These are phyloP conservation scores for Dromaius novaehollandiae DNA, from an alignment of 2,113 vertebrate genomes.

Conservation along the genomic window DNA sequence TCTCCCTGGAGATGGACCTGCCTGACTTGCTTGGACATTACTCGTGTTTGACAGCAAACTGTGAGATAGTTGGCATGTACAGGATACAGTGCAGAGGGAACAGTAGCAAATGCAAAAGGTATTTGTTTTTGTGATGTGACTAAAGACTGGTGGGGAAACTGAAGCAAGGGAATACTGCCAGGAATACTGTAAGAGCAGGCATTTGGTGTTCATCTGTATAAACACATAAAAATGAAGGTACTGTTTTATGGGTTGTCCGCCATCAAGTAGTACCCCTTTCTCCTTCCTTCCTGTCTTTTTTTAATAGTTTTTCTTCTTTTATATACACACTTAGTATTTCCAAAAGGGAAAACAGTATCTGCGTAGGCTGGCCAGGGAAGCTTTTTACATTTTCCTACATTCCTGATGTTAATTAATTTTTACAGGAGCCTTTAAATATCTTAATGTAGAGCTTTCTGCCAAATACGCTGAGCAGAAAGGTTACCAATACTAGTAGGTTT, in stretches of 20 bases:
- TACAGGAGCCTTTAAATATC: not conserved
- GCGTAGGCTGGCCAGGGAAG: not conserved
- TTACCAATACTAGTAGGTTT: not conserved
- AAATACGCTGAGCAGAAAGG: not conserved
- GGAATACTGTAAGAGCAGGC: not conserved
- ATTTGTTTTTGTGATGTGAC: not conserved
- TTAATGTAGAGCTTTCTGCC: constrained; percentile 10
- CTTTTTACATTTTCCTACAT: not conserved
- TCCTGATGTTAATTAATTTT: constrained; percentile 16
- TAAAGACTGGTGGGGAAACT: not conserved
- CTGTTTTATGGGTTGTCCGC: rapidly evolving
- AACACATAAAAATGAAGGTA: not conserved
- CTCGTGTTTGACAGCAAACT: not conserved
- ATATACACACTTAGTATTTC: not conserved
- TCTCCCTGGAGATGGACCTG: too few species aligned
- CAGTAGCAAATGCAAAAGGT: not conserved
- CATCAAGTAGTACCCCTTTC: not conserved
- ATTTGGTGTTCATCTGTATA: not conserved
- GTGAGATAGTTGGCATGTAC: not conserved
- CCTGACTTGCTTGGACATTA: not conserved
- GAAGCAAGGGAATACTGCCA: not conserved
- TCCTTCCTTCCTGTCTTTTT: not conserved
- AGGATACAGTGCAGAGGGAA: not conserved
- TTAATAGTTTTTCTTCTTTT: not conserved
- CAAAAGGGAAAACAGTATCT: not conserved